Percentiles rank a stretch among this genome's conserved stretches.
Conservation (phyloP, 2,888 invertebrate species). For the Colostygia pectinataria region DNA sequence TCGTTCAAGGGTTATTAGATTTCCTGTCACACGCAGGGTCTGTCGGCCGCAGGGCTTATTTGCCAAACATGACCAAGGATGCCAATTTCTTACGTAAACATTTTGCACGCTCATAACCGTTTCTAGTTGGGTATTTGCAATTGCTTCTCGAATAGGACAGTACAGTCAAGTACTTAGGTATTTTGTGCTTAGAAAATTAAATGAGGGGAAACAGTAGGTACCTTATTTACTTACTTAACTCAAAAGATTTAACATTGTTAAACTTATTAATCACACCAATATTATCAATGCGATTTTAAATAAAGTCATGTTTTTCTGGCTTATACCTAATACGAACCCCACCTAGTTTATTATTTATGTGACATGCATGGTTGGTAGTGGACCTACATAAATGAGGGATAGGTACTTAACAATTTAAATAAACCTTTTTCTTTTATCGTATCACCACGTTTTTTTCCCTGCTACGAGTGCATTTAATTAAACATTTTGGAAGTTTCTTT, state of each 20-base stretch:
- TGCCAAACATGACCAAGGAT: slow-evolving; percentile 69
- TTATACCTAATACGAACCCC: too few relatives aligned
- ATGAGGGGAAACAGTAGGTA: background rate
- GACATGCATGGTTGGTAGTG: too few relatives aligned
- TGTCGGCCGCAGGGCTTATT: slow-evolving; percentile 64
- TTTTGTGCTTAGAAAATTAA: slow-evolving; percentile 1
- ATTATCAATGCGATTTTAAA: too few relatives aligned
- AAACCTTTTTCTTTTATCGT: background rate
- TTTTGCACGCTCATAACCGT: slow-evolving; percentile 67
- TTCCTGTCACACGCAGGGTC: slow-evolving; percentile 71
- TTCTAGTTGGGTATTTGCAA: slow-evolving; percentile 53
- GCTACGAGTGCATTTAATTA: slow-evolving; percentile 32
- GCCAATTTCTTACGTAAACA: slow-evolving; percentile 72
- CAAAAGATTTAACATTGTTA: too few relatives aligned
- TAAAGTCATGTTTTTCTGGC: too few relatives aligned
- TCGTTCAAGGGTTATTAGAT: slow-evolving; percentile 73
- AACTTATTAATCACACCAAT: too few relatives aligned
- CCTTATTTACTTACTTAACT: too few relatives aligned
- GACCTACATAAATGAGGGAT: too few relatives aligned
- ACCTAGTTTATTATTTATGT: too few relatives aligned
- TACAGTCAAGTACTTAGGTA: background rate
- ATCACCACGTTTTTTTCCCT: background rate
- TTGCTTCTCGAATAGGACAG: slow-evolving; percentile 4
- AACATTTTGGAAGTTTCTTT: slow-evolving; percentile 43
- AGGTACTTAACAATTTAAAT: too few relatives aligned